phyloP scores from a whole-genome alignment of 2,797 vertebrate species.

The Liasis olivaceus region DNA sequence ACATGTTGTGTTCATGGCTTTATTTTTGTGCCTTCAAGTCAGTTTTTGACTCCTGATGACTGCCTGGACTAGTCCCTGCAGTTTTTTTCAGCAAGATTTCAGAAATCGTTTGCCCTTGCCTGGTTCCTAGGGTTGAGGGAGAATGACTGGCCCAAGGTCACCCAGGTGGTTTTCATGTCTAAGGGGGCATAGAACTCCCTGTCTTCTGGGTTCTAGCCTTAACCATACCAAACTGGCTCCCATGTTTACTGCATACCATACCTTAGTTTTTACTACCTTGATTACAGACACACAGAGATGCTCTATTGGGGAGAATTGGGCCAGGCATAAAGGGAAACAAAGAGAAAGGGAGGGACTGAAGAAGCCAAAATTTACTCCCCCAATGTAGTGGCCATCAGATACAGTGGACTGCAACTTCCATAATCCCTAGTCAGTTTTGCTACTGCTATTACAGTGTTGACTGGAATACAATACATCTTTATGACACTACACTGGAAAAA shows the following conservation, averaged over 20 bases:
- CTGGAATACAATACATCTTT: not conserved
- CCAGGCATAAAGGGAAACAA: not conserved
- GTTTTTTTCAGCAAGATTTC: not conserved
- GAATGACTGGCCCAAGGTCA: not conserved
- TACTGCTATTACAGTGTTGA: not conserved
- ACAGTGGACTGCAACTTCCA: not conserved
- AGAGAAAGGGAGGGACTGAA: no score
- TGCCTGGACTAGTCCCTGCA: not conserved
- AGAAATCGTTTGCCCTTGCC: not conserved
- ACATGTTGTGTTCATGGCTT: not conserved
- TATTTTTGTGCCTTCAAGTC: not conserved
- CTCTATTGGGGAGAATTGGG: no score
- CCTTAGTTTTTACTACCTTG: not conserved
- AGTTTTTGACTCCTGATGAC: not conserved
- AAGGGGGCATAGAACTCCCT: not conserved
- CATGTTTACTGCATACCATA: not conserved
- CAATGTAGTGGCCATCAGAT: not conserved
- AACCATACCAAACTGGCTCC: not conserved
- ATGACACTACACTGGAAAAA: not conserved
- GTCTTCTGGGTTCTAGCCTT: not conserved
- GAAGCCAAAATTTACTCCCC: not conserved
- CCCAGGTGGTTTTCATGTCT: not conserved
- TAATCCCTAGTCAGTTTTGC: not conserved
- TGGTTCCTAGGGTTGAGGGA: not conserved
- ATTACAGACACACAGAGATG: no score